These are phyloP conservation scores for Drosophila macrospina DNA, from an alignment of 2,888 invertebrate species.

Conservation along the genomic window DNA sequence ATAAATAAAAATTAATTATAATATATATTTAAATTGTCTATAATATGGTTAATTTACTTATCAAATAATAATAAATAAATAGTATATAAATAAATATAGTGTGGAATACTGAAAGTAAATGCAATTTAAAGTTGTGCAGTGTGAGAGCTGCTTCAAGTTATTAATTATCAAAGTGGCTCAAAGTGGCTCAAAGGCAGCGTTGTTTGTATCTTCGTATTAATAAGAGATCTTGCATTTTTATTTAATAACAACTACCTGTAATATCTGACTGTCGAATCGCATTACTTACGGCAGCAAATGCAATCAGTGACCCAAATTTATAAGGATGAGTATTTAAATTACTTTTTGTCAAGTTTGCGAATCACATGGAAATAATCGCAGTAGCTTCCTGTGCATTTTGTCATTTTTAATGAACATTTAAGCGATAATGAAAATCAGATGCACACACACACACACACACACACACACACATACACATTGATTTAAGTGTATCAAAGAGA, in stretches of 20 bases:
- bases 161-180: too few species aligned
- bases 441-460: slow-evolving; percentile 7
- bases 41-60: too few species aligned
- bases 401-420: slow-evolving; percentile 70
- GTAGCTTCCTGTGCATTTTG: slow-evolving; percentile 69
- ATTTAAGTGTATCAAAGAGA: slow-evolving; percentile 33
- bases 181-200: neutral
- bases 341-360: slow-evolving; percentile 34
- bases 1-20: neutral
- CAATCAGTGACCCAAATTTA: slow-evolving; percentile 41
- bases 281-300: slow-evolving; percentile 26
- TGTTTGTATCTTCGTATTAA: neutral
- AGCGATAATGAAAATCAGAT: slow-evolving; percentile 70
- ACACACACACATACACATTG: neutral
- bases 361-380: slow-evolving; percentile 30
- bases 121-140: too few species aligned
- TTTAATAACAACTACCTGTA: slow-evolving; percentile 8
- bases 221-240: slow-evolving; percentile 1
- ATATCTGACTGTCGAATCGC: slow-evolving; percentile 36
- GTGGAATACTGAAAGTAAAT: too few species aligned
- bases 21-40: neutral
- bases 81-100: neutral
- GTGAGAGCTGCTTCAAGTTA: too few species aligned
- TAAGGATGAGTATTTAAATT: slow-evolving; percentile 40
- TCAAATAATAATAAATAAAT: neutral